These are phyloP conservation scores for Eubasilissa splendida DNA, from an alignment of 2,888 invertebrate genomes.

Conservation along the genomic window DNA sequence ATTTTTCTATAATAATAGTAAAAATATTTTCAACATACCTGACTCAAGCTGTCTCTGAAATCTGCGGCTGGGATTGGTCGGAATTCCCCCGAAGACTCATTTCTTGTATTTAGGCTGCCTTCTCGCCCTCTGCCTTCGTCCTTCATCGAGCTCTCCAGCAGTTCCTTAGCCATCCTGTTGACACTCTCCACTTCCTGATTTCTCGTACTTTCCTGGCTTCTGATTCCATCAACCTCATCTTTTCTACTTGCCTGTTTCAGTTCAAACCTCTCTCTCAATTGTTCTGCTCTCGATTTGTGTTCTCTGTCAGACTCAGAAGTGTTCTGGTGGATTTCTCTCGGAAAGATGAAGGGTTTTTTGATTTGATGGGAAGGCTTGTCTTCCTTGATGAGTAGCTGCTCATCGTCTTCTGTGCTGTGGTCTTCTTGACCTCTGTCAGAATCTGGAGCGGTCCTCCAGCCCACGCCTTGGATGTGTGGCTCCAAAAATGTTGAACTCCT, in stretches of 20 bases:
- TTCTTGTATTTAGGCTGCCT: slow-evolving; percentile 30
- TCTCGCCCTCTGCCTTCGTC: slow-evolving; percentile 41
- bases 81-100: slow-evolving; percentile 19
- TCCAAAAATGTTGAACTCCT: slow-evolving; percentile 85
- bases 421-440: slow-evolving; percentile 66
- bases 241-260: slow-evolving; percentile 41
- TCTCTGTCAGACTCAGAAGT: slow-evolving; percentile 39
- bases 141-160: slow-evolving; percentile 24
- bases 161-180: slow-evolving; percentile 29
- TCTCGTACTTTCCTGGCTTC: slow-evolving; percentile 32
- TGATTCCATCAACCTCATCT: slow-evolving; percentile 48
- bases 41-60: slow-evolving; percentile 71
- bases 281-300: slow-evolving; percentile 59
- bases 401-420: slow-evolving; percentile 70
- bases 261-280: slow-evolving; percentile 53
- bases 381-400: slow-evolving; percentile 67
- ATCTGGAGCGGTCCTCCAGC: slow-evolving; percentile 62
- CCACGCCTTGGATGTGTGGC: slow-evolving; percentile 79
- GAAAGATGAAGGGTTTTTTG: slow-evolving; percentile 59
- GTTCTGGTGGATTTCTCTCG: slow-evolving; percentile 19
- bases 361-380: slow-evolving; percentile 67
- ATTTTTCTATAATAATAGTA: no score
- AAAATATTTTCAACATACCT: slow-evolving; percentile 63
- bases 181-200: slow-evolving; percentile 38
- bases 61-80: slow-evolving; percentile 68